These are phyloP conservation scores for Reticulitermes lucifugus DNA, from an alignment of 2,888 invertebrate species.

Conservation along the genomic window DNA sequence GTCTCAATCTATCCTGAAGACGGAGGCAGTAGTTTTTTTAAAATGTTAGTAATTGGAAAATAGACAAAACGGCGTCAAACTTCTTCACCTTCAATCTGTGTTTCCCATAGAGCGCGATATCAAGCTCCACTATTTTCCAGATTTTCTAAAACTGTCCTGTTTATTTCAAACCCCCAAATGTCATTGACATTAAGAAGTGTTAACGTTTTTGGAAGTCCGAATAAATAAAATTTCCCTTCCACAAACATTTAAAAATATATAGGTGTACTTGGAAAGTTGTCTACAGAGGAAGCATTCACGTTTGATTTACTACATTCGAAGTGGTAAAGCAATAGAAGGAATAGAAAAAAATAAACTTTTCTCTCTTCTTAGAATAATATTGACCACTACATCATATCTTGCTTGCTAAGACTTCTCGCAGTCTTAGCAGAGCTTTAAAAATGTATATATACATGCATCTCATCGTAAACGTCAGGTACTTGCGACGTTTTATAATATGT, in stretches of 20 bases:
- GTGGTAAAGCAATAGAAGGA: neutral
- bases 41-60: too few species aligned
- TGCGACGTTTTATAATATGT: neutral
- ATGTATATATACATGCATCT: neutral
- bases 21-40: too few species aligned
- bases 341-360: neutral
- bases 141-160: too few species aligned
- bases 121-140: too few species aligned
- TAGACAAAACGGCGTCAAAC: too few species aligned
- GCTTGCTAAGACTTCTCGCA: neutral
- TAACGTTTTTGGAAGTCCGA: too few species aligned
- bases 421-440: neutral
- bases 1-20: too few species aligned
- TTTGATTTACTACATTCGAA: neutral
- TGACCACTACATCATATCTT: slow-evolving; percentile 11
- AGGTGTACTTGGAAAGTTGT: neutral
- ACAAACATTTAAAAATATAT: neutral
- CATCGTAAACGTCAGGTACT: slow-evolving; percentile 16
- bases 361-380: neutral
- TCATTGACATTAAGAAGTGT: too few species aligned
- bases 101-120: too few species aligned
- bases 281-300: neutral
- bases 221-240: too few species aligned
- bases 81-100: too few species aligned
- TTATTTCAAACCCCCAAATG: too few species aligned